Evolutionary conservation across 2,797 vertebrate species (phyloP).

Genomic region (Labeo calbasu): DNA sequence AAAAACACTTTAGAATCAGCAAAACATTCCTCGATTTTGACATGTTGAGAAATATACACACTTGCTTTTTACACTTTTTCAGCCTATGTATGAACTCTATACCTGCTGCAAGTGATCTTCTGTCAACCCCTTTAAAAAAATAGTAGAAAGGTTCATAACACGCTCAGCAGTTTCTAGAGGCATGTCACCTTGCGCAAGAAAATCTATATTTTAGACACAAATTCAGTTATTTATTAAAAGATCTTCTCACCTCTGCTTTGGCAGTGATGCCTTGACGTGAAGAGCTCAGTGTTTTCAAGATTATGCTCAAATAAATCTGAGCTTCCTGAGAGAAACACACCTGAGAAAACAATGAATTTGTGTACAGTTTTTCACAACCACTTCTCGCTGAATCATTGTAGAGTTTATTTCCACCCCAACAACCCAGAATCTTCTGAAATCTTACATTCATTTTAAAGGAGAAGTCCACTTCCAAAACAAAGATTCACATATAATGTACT

Average conservation of each 20-base stretch:
- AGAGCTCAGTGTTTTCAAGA: neutral
- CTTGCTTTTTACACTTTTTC: neutral
- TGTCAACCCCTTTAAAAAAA: neutral
- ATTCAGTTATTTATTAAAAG: constrained; percentile 13
- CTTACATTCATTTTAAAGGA: neutral
- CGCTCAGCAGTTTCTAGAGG: neutral
- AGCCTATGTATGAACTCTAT: constrained; percentile 1
- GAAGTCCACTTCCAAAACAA: too few relatives aligned
- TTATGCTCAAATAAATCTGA: neutral
- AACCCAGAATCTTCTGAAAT: neutral
- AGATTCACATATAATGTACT: too few relatives aligned
- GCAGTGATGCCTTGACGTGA: neutral
- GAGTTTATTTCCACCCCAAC: neutral
- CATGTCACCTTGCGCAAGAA: neutral
- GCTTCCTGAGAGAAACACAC: neutral
- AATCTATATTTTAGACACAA: constrained; percentile 16
- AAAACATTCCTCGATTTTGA: neutral
- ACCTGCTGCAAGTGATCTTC: constrained; percentile 9
- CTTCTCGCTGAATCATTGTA: neutral
- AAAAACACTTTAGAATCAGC: neutral
- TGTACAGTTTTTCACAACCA: neutral
- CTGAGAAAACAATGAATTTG: neutral
- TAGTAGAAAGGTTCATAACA: neutral
- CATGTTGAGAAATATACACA: neutral
- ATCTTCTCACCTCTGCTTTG: constrained; percentile 6